These are phyloP conservation scores for Gephyroberyx darwinii DNA, from an alignment of 2,797 vertebrate genomes.

Conservation along the genomic window DNA sequence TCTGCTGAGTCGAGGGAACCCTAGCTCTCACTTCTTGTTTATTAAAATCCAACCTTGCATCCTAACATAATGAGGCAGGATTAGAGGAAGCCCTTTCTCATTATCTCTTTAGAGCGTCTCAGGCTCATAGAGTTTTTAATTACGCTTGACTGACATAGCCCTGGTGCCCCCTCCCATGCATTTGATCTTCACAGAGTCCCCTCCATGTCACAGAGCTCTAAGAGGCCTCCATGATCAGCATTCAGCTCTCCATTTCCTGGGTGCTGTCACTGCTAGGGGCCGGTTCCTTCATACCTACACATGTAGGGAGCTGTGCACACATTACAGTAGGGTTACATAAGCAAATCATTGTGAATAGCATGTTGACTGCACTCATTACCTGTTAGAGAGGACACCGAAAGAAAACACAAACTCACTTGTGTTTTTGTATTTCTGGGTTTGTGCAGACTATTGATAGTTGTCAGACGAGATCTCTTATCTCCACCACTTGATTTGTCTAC, in stretches of 20 bases:
- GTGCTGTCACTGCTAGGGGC: slow-evolving; percentile 28
- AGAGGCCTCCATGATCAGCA: slow-evolving; percentile 43
- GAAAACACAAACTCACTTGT: background rate
- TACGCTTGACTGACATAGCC: slow-evolving; percentile 72
- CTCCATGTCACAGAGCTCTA: slow-evolving; percentile 62
- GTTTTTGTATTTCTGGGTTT: slow-evolving; percentile 21
- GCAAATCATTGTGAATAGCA: slow-evolving; percentile 27
- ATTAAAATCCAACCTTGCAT: slow-evolving; percentile 66
- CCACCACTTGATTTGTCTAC: slow-evolving; percentile 12
- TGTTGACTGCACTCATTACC: slow-evolving; percentile 21
- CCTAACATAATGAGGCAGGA: slow-evolving; percentile 76
- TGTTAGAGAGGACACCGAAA: slow-evolving; percentile 9
- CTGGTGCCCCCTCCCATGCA: slow-evolving; percentile 55
- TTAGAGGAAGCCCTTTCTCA: slow-evolving; percentile 73
- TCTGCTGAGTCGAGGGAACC: slow-evolving; percentile 6
- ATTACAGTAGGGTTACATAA: slow-evolving; percentile 29
- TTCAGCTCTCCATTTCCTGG: slow-evolving; percentile 51
- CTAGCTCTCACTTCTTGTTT: slow-evolving; percentile 51
- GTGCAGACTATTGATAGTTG: slow-evolving; percentile 23
- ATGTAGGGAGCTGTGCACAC: slow-evolving; percentile 17
- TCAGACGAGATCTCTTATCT: background rate
- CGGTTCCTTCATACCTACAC: slow-evolving; percentile 24
- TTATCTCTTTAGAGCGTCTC: slow-evolving; percentile 76
- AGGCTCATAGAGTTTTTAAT: slow-evolving; percentile 76
- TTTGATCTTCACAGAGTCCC: slow-evolving; percentile 80